These are phyloP conservation scores for Hybognathus amarus DNA, from an alignment of 2,797 vertebrate species.

Conservation along the genomic window DNA sequence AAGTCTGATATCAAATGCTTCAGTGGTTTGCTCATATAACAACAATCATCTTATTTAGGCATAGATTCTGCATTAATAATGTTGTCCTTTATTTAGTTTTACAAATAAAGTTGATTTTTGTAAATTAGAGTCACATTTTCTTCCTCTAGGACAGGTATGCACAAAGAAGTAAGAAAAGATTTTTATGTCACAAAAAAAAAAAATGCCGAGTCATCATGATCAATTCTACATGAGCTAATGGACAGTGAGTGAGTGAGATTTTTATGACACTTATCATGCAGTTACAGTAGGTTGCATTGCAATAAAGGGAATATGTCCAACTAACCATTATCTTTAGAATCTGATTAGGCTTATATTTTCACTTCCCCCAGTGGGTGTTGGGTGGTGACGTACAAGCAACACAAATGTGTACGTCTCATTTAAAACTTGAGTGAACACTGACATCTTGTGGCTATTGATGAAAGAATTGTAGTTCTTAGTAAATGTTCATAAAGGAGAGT, in stretches of 20 bases:
- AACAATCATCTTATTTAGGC: background rate
- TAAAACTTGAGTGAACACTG: background rate
- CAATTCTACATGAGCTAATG: background rate
- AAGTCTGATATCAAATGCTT: conserved; percentile 70
- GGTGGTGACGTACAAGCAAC: background rate
- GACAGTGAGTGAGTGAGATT: background rate
- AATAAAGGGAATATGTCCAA: background rate
- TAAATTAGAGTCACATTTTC: background rate
- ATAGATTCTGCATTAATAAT: conserved; percentile 15
- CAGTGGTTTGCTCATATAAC: background rate
- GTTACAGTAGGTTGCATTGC: no score
- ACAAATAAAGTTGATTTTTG: background rate
- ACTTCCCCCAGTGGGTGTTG: no score
- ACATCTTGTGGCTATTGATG: background rate
- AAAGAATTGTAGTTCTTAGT: background rate
- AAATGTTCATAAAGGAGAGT: background rate
- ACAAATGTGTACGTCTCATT: background rate
- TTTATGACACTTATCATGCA: background rate
- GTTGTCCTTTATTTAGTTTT: background rate
- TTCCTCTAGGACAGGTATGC: background rate
- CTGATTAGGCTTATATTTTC: background rate
- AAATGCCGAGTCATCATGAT: background rate
- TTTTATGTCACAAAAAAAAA: no score
- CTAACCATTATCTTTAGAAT: background rate
- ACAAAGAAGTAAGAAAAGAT: background rate